A percentile compares a stretch with the other conserved stretches of the same genome.
phyloP scores from a whole-genome alignment of 2,113 vertebrate species.

The Podiceps cristatus region DNA sequence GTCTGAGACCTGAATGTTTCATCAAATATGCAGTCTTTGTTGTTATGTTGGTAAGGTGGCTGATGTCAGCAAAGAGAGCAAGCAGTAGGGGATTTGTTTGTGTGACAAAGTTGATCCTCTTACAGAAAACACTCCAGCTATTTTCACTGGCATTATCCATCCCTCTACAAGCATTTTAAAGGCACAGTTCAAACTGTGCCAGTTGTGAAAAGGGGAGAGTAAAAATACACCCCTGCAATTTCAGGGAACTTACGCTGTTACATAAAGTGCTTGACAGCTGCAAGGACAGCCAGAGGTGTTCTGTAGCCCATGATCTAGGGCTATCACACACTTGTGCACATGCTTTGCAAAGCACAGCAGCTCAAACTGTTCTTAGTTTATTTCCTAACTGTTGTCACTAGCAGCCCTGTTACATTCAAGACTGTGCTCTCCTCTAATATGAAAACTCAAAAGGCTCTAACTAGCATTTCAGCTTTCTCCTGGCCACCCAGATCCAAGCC shows the following conservation, averaged over 20 bases:
- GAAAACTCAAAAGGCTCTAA: background rate
- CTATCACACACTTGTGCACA: background rate
- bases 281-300: background rate
- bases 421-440: background rate
- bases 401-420: background rate
- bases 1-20: background rate
- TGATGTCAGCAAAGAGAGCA: slow-evolving; percentile 27
- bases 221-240: background rate
- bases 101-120: background rate
- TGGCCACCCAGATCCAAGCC: background rate
- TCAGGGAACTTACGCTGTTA: background rate
- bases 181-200: slow-evolving; percentile 10
- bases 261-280: slow-evolving; percentile 4
- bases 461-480: background rate
- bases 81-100: slow-evolving; percentile 48
- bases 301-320: background rate
- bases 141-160: slow-evolving; percentile 45
- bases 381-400: background rate
- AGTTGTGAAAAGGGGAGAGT: background rate
- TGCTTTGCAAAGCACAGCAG: background rate
- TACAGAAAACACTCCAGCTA: slow-evolving; percentile 6
- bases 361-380: background rate
- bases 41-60: slow-evolving; percentile 5
- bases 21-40: background rate
- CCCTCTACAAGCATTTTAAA: background rate